Base-by-base conservation (phyloP, 2,113 vertebrate species). In the Misgurnus anguillicaudatus region DNA sequence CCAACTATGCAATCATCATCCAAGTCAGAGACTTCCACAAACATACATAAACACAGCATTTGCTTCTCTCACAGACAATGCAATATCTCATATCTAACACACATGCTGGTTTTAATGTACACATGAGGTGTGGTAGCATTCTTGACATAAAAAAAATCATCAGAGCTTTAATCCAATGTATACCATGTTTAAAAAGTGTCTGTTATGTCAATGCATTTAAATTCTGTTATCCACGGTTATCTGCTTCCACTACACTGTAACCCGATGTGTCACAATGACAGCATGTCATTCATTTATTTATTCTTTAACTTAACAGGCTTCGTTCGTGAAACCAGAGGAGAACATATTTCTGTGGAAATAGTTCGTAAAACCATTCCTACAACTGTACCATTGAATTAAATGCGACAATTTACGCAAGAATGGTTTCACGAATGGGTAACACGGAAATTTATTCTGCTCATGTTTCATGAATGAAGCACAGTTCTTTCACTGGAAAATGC, bases 1-100 rank as follows among this genome's bases (percentile, higher is more conserved):
- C 61, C 76, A 72, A 79, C 80, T 82, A 79, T 84, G 83, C 65
- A 84, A 84, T 81, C 80, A 70, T 81, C 48, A 24, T 73, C 70
- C 51, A 66, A 75, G 83, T 57, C 39, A 5, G 53, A 74, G 75
- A 70, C 78, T 80, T 74, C 78, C 75, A 81, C 81, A 80, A 74
- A 80, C 66, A 80, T 63, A 74, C 45, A 74, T 69, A 82, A 67
- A 75, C 75, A 80, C 58, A 60, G 41, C 31, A 21, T 60, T 77
- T 51, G 55, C 39, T 60, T 66, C 75, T 58, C 58, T 78, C 62
- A 63, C 48, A 80, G 57, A 67, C 38, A 55, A 58, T n/a, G 38
- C 66, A 66, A 63, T 17, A 83, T 42, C 24, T 31, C 17, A 19
- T 41, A 75, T 70, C 73, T 68, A 69, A 69, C 41, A 51, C 8